A percentile compares a stretch with the other conserved stretches of the same genome.
These are phyloP conservation scores for Pegoplata infirma DNA, from an alignment of 2,888 invertebrate genomes.

Conservation along the genomic window DNA sequence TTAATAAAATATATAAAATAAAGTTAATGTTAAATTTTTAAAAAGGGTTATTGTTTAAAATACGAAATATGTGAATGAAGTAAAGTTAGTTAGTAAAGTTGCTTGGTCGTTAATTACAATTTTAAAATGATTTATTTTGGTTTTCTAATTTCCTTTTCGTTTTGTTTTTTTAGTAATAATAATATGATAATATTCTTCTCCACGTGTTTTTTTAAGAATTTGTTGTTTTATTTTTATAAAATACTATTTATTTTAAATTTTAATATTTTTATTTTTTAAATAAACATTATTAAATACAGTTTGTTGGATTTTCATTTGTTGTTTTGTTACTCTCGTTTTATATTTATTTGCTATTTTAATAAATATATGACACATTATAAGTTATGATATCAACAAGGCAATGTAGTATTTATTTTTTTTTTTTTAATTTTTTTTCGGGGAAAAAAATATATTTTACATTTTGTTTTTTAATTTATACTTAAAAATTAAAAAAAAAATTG, in stretches of 20 bases:
- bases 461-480: not conserved
- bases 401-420: slow-evolving; percentile 52
- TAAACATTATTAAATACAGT: slow-evolving; percentile 41
- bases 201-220: too few relatives aligned
- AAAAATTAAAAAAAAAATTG: slow-evolving; percentile 2
- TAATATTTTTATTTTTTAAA: slow-evolving; percentile 30
- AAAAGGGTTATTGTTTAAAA: too few relatives aligned
- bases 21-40: too few relatives aligned
- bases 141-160: too few relatives aligned
- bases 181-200: slow-evolving; percentile 22
- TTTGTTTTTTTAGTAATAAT: slow-evolving; percentile 15
- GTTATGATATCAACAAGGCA: slow-evolving; percentile 65
- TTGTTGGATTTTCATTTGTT: too few relatives aligned
- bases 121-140: slow-evolving; percentile 36
- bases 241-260: too few relatives aligned
- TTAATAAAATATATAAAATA: too few relatives aligned
- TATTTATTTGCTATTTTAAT: slow-evolving; percentile 24
- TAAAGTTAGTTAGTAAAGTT: slow-evolving; percentile 57
- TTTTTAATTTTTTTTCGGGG: not conserved
- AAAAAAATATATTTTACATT: not conserved
- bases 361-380: slow-evolving; percentile 43
- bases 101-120: slow-evolving; percentile 60
- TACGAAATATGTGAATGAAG: slow-evolving; percentile 52
- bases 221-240: slow-evolving; percentile 43
- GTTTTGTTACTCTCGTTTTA: slow-evolving; percentile 15